Evolutionary conservation across 2,113 vertebrate species (phyloP).

Genomic region (Tetraodon nigroviridis): DNA sequence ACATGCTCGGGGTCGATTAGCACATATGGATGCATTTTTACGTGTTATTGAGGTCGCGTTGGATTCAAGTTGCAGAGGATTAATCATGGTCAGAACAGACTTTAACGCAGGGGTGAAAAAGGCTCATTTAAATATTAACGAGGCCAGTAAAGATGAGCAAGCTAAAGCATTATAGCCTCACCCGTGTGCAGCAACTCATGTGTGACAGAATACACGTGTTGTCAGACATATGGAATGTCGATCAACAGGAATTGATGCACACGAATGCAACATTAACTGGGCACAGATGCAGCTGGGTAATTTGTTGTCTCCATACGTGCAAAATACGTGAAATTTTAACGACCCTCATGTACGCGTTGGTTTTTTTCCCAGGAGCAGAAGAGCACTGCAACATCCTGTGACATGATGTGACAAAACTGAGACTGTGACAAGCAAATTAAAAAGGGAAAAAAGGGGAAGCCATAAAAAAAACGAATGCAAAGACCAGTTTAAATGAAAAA

Average conservation of each 20-base stretch:
- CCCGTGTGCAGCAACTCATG: slow-evolving; percentile 42
- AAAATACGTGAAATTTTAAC: too few species aligned
- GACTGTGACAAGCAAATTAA: too few species aligned
- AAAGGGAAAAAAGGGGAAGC: too few species aligned
- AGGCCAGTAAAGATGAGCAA: background rate
- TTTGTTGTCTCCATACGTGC: too few species aligned
- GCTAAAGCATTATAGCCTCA: background rate
- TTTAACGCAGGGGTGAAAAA: background rate
- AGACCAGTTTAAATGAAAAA: too few species aligned
- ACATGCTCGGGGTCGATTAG: slow-evolving; percentile 45
- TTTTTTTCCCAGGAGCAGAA: too few species aligned
- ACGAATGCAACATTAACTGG: slow-evolving; percentile 2
- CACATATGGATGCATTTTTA: slow-evolving; percentile 65
- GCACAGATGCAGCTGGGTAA: slow-evolving; percentile 4
- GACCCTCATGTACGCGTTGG: too few species aligned
- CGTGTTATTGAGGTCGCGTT: slow-evolving; percentile 63
- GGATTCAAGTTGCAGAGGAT: slow-evolving; percentile 17
- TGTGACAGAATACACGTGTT: slow-evolving; percentile 49
- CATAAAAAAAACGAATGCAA: too few species aligned
- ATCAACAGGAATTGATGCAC: slow-evolving; percentile 30
- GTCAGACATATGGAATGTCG: slow-evolving; percentile 41
- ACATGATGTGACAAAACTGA: too few species aligned
- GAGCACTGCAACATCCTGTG: too few species aligned
- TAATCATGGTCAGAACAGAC: slow-evolving; percentile 10
- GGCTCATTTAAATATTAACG: slow-evolving; percentile 1